Conservation (phyloP, 92 coral and sea anemone species). For the Actinernus sp. region DNA sequence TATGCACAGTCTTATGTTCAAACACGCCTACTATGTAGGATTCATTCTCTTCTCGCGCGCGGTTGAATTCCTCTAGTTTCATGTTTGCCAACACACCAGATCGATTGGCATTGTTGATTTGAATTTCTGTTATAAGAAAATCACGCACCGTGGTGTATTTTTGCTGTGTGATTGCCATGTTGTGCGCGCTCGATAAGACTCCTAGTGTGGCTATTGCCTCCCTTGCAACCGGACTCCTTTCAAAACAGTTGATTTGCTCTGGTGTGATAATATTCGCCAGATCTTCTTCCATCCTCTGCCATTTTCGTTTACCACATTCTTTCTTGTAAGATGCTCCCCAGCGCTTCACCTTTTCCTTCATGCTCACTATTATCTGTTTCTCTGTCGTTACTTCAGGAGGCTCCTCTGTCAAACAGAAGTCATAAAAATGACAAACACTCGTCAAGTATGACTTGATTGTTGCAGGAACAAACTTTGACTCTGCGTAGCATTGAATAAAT, state of each 20-base stretch:
- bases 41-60: background rate
- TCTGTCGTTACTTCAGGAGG: slow-evolving; percentile 41
- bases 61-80: slow-evolving; percentile 58
- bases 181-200: slow-evolving; percentile 27
- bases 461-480: slow-evolving; percentile 46
- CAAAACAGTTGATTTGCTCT: slow-evolving; percentile 1
- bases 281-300: slow-evolving; percentile 41
- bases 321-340: slow-evolving; percentile 65
- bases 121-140: slow-evolving; percentile 62
- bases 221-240: slow-evolving; percentile 51
- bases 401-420: slow-evolving; percentile 57
- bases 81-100: slow-evolving; percentile 71
- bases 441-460: slow-evolving; percentile 72
- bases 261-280: slow-evolving; percentile 7
- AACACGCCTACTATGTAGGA: slow-evolving; percentile 11
- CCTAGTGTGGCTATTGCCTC: slow-evolving; percentile 37
- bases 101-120: slow-evolving; percentile 65
- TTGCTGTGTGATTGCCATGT: slow-evolving; percentile 20
- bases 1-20: slow-evolving; percentile 56
- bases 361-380: slow-evolving; percentile 17
- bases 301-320: slow-evolving; percentile 10
- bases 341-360: slow-evolving; percentile 55
- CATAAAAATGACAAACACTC: slow-evolving; percentile 68
- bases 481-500: slow-evolving; percentile 51
- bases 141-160: slow-evolving; percentile 43